Evolutionary conservation across 2,888 invertebrate species (phyloP), one percentile per base, ranked within the genome.

Genomic region (Drosophila basisetae): DNA sequence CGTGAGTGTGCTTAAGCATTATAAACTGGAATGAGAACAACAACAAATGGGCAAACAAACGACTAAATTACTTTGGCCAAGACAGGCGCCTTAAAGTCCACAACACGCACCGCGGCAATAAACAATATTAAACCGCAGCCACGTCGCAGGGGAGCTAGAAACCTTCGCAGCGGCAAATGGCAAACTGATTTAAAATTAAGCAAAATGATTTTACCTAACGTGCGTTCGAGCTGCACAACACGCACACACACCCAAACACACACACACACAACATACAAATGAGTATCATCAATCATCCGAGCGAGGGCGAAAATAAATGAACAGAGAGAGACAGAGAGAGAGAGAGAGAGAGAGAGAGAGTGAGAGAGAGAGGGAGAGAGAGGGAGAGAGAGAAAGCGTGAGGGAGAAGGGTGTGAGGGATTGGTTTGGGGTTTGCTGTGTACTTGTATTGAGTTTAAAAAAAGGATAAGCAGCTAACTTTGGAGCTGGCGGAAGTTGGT

Each of bases 101-200:
- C 81, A 78, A 52, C 81, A 88, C 89, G 85, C 85, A 81, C 85
- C 69, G 70, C 61, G 73, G 81, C 85, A 78, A 89, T 90, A 87
- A 86, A 84, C 85, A 77, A 87, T 84, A 84, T 81, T 69, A 76
- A 78, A 78, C 80, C 83, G 59, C 88, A 84, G 58, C 41, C 69
- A 50, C 53, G 65, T 65, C n/a, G 33, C 54, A 30, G 53, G 54
- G 49, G 53, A 33, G 68, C 9, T 18, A 31, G 18, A 54, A 71
- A 81, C 73, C 69, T 82, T 79, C 56, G 37, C 47, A 39, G 43
- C 58, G 71, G 71, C 73, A 87, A 86, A 87, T 85, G 85, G 85
- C 69, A 88, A 87, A 87, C 87, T 87, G 87, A 87, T 90, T 87
- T 87, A 85, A 87, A 87, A 90, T 87, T 87, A 90, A 90, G 83